Evolutionary conservation across 2,113 vertebrate species (phyloP), one percentile per base, ranked within the genome.

Genomic region (Cephalopterus ornatus): DNA sequence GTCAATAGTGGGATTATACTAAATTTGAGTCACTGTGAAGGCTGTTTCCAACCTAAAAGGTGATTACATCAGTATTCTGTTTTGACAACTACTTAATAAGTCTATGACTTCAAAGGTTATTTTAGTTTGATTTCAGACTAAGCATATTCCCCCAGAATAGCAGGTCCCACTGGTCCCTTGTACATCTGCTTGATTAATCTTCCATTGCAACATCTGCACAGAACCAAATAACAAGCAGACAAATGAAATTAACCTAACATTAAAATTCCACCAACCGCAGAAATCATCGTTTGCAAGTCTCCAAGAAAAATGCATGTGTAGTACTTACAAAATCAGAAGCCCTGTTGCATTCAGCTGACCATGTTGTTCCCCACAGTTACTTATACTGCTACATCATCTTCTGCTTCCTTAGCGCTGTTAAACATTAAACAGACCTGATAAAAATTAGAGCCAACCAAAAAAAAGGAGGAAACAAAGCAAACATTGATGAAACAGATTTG

Each of bases 291-390:
- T 82, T 86, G 14, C 37, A 72, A 50, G 12, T 49, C 33, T 78
- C 44, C 44, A n/a, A 37, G 68, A 72, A 81, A 81, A 87, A 49
- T 9, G 5, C 4, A 30, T 14, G 14, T 23, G 24, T 11, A 41
- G 32, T 96, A 97, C 97, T 97, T 96, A 97, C 96, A 85, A 58
- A 83, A 61, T 37, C 72, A 86, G 84, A 88, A 88, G 86, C 28
- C n/a, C 22, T 0, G 28, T 23, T 72, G 81, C n/a, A 61, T 76
- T 82, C 79, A 66, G 8, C 19, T 85, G 79, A 79, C 37, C 49
- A 28, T 39, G 20, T 42, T 83, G 6, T 32, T 79, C 44, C 56
- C 50, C 56, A 66, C 9, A 4, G 15, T 53, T 92, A 85, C 66
- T 97, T 97, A 88, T 72, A 85, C 15, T 85, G 62, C 49, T 81